phyloP scores from a whole-genome alignment of 2,113 vertebrate species.

The Gallinago media region DNA sequence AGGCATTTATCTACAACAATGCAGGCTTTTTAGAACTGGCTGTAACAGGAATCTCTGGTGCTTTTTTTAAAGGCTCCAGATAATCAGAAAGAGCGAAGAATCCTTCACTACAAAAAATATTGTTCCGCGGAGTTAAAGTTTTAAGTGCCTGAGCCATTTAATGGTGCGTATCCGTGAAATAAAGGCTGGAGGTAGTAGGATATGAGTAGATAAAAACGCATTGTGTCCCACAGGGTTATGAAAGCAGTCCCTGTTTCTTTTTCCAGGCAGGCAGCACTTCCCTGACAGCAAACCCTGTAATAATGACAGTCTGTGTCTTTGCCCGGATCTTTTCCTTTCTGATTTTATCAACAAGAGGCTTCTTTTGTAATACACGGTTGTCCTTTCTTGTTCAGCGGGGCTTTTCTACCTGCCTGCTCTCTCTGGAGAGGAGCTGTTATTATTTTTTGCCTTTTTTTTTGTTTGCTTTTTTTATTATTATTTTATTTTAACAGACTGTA shows the following conservation, averaged over 20 bases:
- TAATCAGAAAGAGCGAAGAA: not conserved
- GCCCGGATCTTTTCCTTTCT: not conserved
- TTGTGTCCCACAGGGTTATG: fast-evolving
- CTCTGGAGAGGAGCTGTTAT: not conserved
- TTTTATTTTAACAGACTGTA: not conserved
- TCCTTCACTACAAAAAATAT: not conserved
- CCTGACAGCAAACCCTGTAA: not conserved
- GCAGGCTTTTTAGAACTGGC: not conserved
- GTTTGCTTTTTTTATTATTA: not conserved
- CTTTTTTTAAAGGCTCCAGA: not conserved
- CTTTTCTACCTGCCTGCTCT: not conserved
- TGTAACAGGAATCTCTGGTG: not conserved
- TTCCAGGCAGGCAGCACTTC: not conserved
- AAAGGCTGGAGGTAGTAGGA: not conserved
- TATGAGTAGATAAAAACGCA: fast-evolving
- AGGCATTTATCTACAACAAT: not conserved
- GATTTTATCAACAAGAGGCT: not conserved
- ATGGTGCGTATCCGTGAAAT: fast-evolving
- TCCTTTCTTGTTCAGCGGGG: not conserved
- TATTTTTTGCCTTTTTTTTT: not conserved
- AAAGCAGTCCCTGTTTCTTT: not conserved
- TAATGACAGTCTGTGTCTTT: not conserved
- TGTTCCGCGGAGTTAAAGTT: not conserved
- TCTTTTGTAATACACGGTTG: fast-evolving
- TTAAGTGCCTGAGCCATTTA: not conserved